Base-by-base conservation (phyloP, 2,797 vertebrate species). In the Okamejei kenojei region DNA sequence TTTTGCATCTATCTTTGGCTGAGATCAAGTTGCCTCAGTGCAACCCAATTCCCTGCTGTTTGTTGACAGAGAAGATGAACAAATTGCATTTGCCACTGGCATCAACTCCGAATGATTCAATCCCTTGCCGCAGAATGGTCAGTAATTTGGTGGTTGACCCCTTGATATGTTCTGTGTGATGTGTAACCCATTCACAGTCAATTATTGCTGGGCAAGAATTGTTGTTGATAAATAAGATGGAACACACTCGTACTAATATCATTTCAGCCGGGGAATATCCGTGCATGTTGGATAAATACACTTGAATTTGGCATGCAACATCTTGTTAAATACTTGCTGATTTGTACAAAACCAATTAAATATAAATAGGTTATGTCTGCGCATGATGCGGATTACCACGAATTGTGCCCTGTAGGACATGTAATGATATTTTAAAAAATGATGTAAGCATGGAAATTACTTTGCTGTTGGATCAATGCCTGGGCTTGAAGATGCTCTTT, bases 231-330 rank as follows among this genome's bases (percentile, higher is more conserved):
- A 76, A 54, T 23, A 73, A 71, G 68, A 71, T 91, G 65, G 38
- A 45, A 45, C 26, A 74, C 32, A 23, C 32, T 38, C 68, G 9
- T 54, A 45, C 35, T 74, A 54, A 76, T 23, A 54, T 0, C 21
- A 74, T 23, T 38, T 91, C 88, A 26, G 2, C 76, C 17, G 29
- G 45, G 38, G 71, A 29, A 54, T 92, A 71, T 74, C 71, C 38
- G 29, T 92, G 90, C 71, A 54, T 54, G 71, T 74, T 29, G 74
- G 68, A 71, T 54, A 91, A 92, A 76, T 92, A 92, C 74, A 92
- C 74, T 54, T 92, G 71, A 38, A 92, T 92, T 90, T 45, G 71
- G 38, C 90, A 58, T 29, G 17, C 23, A 45, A 92, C 76, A 76
- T 26, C 38, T 76, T 74, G 90, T 74, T 92, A 92, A 90, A 73